phyloP scores from a whole-genome alignment of 2,797 vertebrate species.

The Peromyscus aztecus region DNA sequence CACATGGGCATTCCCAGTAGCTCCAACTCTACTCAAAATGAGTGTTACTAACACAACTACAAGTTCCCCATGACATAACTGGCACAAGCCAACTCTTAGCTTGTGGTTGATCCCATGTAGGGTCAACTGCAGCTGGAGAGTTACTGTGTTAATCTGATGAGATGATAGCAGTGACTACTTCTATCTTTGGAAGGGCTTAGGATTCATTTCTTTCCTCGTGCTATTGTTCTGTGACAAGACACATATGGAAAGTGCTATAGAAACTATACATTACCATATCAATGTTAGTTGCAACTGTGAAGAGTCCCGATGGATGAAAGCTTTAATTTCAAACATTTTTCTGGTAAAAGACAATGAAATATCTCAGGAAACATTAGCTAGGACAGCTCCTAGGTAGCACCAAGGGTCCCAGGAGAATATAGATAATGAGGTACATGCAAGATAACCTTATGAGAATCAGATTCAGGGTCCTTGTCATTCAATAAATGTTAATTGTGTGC shows the following conservation, averaged over 20 bases:
- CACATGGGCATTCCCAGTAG: slow-evolving; percentile 50
- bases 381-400: neutral
- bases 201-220: neutral
- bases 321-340: slow-evolving; percentile 31
- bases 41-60: slow-evolving; percentile 66
- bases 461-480: neutral
- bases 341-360: neutral
- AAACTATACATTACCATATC: neutral
- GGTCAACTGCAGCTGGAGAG: slow-evolving; percentile 67
- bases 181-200: neutral
- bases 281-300: neutral
- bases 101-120: fast-evolving
- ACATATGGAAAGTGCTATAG: neutral
- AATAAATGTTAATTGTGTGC: neutral
- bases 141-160: slow-evolving; percentile 54
- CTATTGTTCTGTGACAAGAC: slow-evolving; percentile 20
- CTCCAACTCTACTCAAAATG: slow-evolving; percentile 63
- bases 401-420: neutral
- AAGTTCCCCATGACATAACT: slow-evolving; percentile 38
- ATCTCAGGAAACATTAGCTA: slow-evolving; percentile 1
- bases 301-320: neutral
- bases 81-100: slow-evolving; percentile 1
- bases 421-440: neutral
- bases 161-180: slow-evolving; percentile 25
- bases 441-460: neutral